These are phyloP conservation scores for Thereva nobilitata DNA, from an alignment of 2,888 invertebrate species.

Conservation along the genomic window DNA sequence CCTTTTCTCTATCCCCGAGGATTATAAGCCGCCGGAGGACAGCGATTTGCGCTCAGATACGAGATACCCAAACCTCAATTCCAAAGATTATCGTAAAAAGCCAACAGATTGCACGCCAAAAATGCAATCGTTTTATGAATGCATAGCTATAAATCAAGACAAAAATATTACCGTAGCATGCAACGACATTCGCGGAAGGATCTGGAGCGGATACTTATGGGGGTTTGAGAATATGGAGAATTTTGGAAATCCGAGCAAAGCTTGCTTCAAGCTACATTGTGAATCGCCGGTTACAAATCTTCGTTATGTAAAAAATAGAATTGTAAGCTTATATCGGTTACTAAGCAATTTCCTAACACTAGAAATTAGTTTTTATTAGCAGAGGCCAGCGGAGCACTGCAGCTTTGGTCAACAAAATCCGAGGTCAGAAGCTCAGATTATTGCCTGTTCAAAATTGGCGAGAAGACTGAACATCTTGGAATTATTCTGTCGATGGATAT, in stretches of 20 bases:
- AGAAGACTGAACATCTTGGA: slow-evolving; percentile 50
- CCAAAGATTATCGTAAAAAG: slow-evolving; percentile 52
- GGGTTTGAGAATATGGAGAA: slow-evolving; percentile 49
- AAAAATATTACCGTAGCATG: slow-evolving; percentile 49
- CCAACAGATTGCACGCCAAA: slow-evolving; percentile 49
- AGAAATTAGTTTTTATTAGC: slow-evolving; percentile 48
- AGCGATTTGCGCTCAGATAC: slow-evolving; percentile 48
- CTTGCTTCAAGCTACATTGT: slow-evolving; percentile 50
- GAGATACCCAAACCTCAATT: slow-evolving; percentile 56
- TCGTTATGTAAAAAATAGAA: slow-evolving; percentile 47
- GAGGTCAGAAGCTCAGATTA: slow-evolving; percentile 49
- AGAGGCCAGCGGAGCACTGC: slow-evolving; percentile 50
- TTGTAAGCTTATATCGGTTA: not conserved
- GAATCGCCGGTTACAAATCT: slow-evolving; percentile 51
- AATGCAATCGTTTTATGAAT: slow-evolving; percentile 53
- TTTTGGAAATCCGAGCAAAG: slow-evolving; percentile 43
- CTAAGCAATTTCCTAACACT: not conserved
- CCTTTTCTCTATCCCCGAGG: slow-evolving; percentile 45
- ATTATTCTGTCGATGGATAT: slow-evolving; percentile 51
- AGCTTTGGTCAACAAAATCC: slow-evolving; percentile 55
- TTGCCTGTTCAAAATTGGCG: slow-evolving; percentile 52
- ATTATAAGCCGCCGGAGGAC: slow-evolving; percentile 51
- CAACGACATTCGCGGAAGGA: slow-evolving; percentile 51
- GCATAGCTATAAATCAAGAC: slow-evolving; percentile 48
- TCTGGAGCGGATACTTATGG: slow-evolving; percentile 54